Evolutionary conservation across 2,888 invertebrate species (phyloP).

Genomic region (Magallana nippona): DNA sequence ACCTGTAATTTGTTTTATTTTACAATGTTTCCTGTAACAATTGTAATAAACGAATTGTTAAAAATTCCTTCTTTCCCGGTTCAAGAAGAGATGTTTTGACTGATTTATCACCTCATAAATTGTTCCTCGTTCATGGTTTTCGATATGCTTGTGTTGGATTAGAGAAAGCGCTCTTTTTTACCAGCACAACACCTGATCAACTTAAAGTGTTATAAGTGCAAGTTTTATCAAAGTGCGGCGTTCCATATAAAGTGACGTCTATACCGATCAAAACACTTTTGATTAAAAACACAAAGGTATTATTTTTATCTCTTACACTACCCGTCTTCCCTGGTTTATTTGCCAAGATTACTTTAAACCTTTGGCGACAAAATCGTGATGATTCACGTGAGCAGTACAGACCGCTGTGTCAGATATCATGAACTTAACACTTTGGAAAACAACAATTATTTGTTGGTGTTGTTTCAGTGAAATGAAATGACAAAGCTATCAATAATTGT

Average conservation of each 20-base stretch:
- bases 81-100: neutral
- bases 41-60: no score
- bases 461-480: neutral
- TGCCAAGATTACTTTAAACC: neutral
- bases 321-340: neutral
- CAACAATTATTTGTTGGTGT: neutral
- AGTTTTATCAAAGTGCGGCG: neutral
- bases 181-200: neutral
- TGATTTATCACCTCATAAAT: neutral
- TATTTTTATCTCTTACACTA: neutral
- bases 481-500: no score
- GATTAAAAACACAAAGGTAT: slow-evolving; percentile 5
- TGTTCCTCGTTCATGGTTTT: neutral
- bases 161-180: neutral
- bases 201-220: neutral
- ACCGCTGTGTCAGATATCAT: neutral
- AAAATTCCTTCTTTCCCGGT: no score
- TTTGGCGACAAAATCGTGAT: neutral
- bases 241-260: neutral
- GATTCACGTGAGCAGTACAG: neutral
- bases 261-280: neutral
- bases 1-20: no score
- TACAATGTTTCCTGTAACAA: no score
- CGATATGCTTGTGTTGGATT: neutral
- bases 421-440: no score